Conservation (phyloP, 2,888 invertebrate genomes). For the Hyppa rectilinea region DNA sequence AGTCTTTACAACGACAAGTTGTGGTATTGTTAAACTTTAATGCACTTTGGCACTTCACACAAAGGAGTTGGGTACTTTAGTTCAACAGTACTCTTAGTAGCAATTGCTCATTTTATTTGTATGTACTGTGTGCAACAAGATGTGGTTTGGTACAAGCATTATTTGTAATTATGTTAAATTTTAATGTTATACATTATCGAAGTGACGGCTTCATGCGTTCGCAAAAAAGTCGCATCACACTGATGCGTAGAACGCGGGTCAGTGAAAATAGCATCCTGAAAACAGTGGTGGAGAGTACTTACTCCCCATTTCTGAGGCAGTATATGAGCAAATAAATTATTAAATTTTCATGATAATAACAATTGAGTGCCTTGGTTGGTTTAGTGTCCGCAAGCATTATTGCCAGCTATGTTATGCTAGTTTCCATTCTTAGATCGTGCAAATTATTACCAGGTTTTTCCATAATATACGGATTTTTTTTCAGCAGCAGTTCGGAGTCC, state of each 20-base stretch:
- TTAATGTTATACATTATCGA: not conserved
- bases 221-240: too few species aligned
- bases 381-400: not conserved
- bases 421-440: not conserved
- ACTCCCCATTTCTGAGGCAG: too few species aligned
- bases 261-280: too few species aligned
- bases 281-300: too few species aligned
- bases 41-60: slow-evolving; percentile 69
- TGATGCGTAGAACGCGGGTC: too few species aligned
- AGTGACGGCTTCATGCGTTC: too few species aligned
- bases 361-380: not conserved
- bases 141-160: not conserved
- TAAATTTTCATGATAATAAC: not conserved
- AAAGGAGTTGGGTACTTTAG: slow-evolving; percentile 55
- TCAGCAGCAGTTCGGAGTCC: not conserved
- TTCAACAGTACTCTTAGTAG: slow-evolving; percentile 45
- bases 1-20: slow-evolving; percentile 62
- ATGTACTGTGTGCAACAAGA: slow-evolving; percentile 53
- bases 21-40: slow-evolving; percentile 72
- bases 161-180: not conserved
- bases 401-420: not conserved
- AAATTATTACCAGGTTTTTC: not conserved
- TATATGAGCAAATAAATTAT: not conserved
- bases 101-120: slow-evolving; percentile 62
- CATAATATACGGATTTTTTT: not conserved